Conservation (phyloP, 2,888 invertebrate genomes). For the Caenorhabditis japonica region DNA sequence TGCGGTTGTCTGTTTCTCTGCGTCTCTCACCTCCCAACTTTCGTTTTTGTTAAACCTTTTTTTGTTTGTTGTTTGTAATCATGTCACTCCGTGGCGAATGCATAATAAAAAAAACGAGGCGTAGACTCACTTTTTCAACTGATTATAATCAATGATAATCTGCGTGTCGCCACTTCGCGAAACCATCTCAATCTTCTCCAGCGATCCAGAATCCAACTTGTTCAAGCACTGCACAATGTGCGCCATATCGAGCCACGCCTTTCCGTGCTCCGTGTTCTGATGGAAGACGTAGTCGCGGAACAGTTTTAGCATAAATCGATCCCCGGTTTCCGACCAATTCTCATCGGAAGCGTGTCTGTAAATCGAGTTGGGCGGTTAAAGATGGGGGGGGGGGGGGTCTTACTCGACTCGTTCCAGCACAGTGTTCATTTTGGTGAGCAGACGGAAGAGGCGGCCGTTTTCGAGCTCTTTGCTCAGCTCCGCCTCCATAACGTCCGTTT, state of each 20-base stretch:
- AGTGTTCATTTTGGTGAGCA: constrained; percentile 91
- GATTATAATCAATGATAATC: constrained; percentile 93
- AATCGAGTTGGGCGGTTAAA: constrained; percentile 1
- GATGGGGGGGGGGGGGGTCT: no score
- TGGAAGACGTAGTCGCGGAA: constrained; percentile 98
- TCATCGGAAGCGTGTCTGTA: constrained; percentile 89
- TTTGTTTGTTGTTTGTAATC: not conserved
- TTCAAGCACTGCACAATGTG: constrained; percentile 94
- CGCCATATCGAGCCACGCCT: constrained; percentile 95
- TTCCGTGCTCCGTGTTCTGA: constrained; percentile 87
- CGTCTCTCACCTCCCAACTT: no score
- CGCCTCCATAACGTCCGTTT: constrained; percentile 90
- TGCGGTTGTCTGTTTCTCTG: no score
- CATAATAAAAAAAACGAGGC: no score
- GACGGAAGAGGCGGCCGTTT: constrained; percentile 91
- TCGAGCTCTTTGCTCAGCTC: constrained; percentile 93
- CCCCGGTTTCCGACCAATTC: constrained; percentile 97
- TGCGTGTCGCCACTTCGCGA: constrained; percentile 96
- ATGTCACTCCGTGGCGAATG: no score
- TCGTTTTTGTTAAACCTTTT: no score
- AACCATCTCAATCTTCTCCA: constrained; percentile 88
- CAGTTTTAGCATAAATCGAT: constrained; percentile 96
- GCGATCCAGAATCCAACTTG: constrained; percentile 82
- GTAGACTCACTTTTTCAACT: constrained; percentile 91
- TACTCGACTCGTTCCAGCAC: constrained; percentile 96